Conservation (phyloP, 2,797 vertebrate species). For the Muscicapa comitata region DNA sequence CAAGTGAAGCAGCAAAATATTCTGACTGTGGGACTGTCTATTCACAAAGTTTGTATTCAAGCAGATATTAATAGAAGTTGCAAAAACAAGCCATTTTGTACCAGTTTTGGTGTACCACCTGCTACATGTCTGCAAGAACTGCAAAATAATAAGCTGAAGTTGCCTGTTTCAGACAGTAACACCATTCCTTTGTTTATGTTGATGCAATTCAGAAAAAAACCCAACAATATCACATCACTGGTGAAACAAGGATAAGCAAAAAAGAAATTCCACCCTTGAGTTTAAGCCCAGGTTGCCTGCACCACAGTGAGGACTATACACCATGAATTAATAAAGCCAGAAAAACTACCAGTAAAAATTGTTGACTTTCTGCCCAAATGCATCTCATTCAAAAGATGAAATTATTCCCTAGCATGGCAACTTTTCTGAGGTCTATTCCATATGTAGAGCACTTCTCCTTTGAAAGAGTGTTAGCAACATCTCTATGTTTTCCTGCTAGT, state of each 20-base stretch:
- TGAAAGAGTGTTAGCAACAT: background rate
- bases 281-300: background rate
- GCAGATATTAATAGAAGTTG: background rate
- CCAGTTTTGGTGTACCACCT: background rate
- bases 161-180: background rate
- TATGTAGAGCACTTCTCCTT: background rate
- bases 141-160: background rate
- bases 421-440: background rate
- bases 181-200: background rate
- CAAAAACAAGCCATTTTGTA: background rate
- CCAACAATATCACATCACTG: fast-evolving
- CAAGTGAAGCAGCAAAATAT: background rate
- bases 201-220: background rate
- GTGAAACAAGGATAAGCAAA: background rate
- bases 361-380: background rate
- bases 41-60: background rate
- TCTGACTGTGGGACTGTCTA: background rate
- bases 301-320: background rate
- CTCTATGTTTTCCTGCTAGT: background rate
- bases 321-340: background rate
- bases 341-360: background rate
- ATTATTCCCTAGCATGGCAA: background rate
- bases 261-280: background rate
- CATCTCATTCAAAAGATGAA: background rate
- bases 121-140: background rate